Evolutionary conservation across 2,113 vertebrate species (phyloP).

Genomic region (Nothobranchius furzeri): DNA sequence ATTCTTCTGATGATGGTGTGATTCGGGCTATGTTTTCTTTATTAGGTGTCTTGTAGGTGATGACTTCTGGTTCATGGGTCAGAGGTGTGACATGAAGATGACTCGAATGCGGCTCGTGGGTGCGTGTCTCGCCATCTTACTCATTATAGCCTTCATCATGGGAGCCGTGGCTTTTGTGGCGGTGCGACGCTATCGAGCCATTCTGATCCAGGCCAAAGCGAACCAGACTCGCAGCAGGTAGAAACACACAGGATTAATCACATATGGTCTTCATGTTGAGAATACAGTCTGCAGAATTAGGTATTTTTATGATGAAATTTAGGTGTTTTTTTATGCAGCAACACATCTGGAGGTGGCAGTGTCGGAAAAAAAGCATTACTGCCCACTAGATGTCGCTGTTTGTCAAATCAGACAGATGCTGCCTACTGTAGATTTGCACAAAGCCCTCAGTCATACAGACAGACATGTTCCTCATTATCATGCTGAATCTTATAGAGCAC

Average conservation of each 20-base stretch:
- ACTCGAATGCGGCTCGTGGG: conserved; percentile 81
- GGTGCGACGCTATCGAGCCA: conserved; percentile 79
- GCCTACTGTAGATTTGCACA: background rate
- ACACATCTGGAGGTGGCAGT: too few species aligned
- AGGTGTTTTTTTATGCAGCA: too few species aligned
- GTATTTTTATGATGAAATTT: too few species aligned
- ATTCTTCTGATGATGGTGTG: background rate
- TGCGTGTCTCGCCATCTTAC: conserved; percentile 75
- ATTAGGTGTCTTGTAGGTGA: conserved; percentile 85
- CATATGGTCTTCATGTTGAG: too few species aligned
- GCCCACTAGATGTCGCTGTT: conserved; percentile 50
- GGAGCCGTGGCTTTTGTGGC: conserved; percentile 71
- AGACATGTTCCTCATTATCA: background rate
- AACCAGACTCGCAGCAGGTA: conserved; percentile 91
- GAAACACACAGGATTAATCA: background rate
- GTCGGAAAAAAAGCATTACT: background rate
- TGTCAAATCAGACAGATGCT: conserved; percentile 15
- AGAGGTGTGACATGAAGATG: conserved; percentile 84
- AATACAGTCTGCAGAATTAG: too few species aligned
- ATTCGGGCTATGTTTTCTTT: conserved; percentile 1
- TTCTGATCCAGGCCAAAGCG: conserved; percentile 85
- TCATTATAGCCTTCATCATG: conserved; percentile 73
- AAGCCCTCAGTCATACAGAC: background rate
- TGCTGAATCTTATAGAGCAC: background rate
- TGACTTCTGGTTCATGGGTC: conserved; percentile 90